Evolutionary conservation across 2,113 vertebrate genomes (phyloP), one percentile per base, ranked within the genome.

Genomic region (Clupea harengus): DNA sequence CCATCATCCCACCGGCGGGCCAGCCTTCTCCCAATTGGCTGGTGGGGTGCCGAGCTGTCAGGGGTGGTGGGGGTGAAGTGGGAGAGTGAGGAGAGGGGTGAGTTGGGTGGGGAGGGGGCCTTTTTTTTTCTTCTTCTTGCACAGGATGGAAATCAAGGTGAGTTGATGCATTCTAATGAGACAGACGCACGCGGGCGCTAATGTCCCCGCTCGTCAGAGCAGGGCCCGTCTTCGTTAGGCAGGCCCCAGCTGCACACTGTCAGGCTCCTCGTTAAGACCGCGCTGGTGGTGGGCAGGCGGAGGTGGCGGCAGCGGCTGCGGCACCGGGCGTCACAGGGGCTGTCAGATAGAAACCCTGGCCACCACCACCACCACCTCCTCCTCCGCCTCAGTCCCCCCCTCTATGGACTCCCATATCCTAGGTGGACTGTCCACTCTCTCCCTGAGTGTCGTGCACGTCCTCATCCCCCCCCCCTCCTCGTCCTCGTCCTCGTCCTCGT

Each of bases 91-190:
- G 28, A 0, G 72, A 3, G 25, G 28, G 13, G 17, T 10, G 25
- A 4, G 28, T 10, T 39, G 32, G 2, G 25, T 11, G 64, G 28
- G 67, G n/a, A 11, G 67, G 7, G 67, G 25, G 60, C 22, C 4
- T 60, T 22, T 60, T 22, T 60, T 67, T 28, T 67, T 67, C 28
- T 67, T 28, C 28, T 67, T 67, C 28, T 67, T 95, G 95, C 94
- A 72, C 28, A 32, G 72, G 28, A 94, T 94, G 93, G 89, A 96
- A 96, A 98, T 97, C 96, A 97, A 98, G 97, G 96, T 98, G 97
- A 96, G 96, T 96, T 97, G 96, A 97, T 96, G 97, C 96, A 97
- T 97, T 97, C 96, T 99, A 99, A 99, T 99, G 98, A 99, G 98
- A 97, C 97, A 96, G 97, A 97, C 96, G 96, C 94, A 97, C 95